phyloP scores from a whole-genome alignment of 1,140 invertebrate species.

The Lerema accius region DNA sequence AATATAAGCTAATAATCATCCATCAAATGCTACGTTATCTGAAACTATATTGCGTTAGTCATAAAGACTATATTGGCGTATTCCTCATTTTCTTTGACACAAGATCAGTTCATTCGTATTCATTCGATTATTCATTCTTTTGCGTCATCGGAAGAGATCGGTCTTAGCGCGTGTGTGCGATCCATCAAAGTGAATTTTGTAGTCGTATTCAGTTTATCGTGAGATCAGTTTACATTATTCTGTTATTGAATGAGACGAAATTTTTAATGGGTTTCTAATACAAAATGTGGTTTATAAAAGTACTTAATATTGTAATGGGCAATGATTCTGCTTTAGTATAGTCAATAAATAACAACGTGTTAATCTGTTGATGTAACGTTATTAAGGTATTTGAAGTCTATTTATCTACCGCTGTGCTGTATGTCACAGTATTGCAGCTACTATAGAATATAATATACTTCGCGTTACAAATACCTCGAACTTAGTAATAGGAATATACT shows the following conservation, averaged over 20 bases:
- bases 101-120: constrained; percentile 13
- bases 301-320: no score
- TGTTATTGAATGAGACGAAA: constrained; percentile 25
- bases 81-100: neutral
- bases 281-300: no score
- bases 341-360: no score
- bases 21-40: neutral
- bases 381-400: no score
- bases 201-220: constrained; percentile 16
- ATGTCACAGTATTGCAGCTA: no score
- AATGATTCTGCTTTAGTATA: no score
- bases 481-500: no score
- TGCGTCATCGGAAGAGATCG: constrained; percentile 51
- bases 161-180: constrained; percentile 46
- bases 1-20: constrained; percentile 22
- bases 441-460: no score
- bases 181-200: constrained; percentile 46
- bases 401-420: no score
- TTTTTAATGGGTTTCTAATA: no score
- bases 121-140: constrained; percentile 45
- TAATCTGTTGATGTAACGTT: no score
- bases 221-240: constrained; percentile 27
- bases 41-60: neutral
- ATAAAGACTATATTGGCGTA: constrained; percentile 2
- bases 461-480: no score